A percentile compares a stretch with the other conserved stretches of the same genome.
phyloP scores from a whole-genome alignment of 2,113 vertebrate genomes.

The Lates calcarifer region DNA sequence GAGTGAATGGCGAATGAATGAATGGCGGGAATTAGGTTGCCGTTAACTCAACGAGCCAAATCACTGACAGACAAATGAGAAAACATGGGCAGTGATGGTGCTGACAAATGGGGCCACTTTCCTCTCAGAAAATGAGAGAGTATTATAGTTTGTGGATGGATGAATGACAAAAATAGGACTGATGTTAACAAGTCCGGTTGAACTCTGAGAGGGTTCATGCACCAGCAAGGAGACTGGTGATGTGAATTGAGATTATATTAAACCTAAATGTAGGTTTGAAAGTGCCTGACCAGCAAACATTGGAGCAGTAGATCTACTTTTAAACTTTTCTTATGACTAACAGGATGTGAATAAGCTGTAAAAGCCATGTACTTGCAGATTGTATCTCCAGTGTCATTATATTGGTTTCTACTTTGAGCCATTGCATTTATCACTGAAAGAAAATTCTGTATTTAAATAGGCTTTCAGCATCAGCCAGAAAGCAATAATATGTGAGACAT shows the following conservation, averaged over 20 bases:
- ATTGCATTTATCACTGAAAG: neutral
- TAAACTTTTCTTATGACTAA: neutral
- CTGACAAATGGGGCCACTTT: slow-evolving; percentile 74
- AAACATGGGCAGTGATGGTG: slow-evolving; percentile 64
- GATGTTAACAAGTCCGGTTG: slow-evolving; percentile 54
- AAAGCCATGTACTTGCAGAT: neutral
- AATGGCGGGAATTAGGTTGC: slow-evolving; percentile 69
- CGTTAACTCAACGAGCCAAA: slow-evolving; percentile 65
- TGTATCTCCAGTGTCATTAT: neutral
- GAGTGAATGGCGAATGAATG: slow-evolving; percentile 44
- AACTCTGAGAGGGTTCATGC: slow-evolving; percentile 44
- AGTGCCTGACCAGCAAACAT: neutral
- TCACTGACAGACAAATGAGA: slow-evolving; percentile 76
- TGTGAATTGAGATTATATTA: slow-evolving; percentile 6
- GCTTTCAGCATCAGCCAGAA: neutral
- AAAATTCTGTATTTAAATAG: neutral
- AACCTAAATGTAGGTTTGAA: neutral
- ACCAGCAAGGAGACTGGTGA: neutral
- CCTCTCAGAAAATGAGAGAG: slow-evolving; percentile 55
- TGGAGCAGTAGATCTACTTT: neutral
- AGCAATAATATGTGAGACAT: neutral
- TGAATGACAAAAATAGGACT: slow-evolving; percentile 61
- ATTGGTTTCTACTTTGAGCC: slow-evolving; percentile 10
- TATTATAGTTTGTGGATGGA: slow-evolving; percentile 69
- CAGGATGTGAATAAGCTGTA: neutral